phyloP scores from a whole-genome alignment of 2,888 invertebrate species.

The Harmothoe impar region DNA sequence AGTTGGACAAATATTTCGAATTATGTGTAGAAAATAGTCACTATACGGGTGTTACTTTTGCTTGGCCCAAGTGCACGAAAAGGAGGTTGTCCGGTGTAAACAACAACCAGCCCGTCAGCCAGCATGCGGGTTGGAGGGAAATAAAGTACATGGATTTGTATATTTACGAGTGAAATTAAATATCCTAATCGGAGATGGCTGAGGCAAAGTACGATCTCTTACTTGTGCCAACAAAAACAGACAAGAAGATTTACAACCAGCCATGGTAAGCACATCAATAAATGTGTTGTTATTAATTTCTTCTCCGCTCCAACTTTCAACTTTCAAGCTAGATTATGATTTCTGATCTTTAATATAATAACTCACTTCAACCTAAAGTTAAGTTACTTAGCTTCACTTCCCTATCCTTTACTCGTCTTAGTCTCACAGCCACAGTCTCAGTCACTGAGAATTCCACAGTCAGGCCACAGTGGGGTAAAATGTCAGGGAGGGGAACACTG shows the following conservation, averaged over 20 bases:
- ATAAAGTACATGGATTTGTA: neutral
- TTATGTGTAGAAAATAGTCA: neutral
- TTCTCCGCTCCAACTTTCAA: too few species aligned
- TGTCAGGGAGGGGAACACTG: too few species aligned
- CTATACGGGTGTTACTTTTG: neutral
- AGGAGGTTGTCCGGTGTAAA: conserved; percentile 61
- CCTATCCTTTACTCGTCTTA: too few species aligned
- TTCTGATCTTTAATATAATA: too few species aligned
- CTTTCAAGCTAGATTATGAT: too few species aligned
- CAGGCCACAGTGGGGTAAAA: too few species aligned
- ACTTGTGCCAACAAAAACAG: conserved; percentile 66
- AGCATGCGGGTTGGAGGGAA: neutral
- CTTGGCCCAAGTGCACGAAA: neutral
- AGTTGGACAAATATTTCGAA: neutral
- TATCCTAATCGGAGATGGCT: conserved; percentile 59
- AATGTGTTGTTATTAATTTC: neutral
- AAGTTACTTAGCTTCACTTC: too few species aligned
- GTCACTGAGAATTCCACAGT: too few species aligned
- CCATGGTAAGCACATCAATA: conserved; percentile 69
- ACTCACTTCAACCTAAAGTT: too few species aligned
- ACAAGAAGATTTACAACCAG: conserved; percentile 68
- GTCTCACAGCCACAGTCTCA: too few species aligned
- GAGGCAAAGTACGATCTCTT: conserved; percentile 67
- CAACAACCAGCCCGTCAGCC: conserved; percentile 33
- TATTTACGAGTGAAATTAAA: neutral